Evolutionary conservation across 2,888 invertebrate genomes (phyloP).

Genomic region (Oxystoma pomonae): DNA sequence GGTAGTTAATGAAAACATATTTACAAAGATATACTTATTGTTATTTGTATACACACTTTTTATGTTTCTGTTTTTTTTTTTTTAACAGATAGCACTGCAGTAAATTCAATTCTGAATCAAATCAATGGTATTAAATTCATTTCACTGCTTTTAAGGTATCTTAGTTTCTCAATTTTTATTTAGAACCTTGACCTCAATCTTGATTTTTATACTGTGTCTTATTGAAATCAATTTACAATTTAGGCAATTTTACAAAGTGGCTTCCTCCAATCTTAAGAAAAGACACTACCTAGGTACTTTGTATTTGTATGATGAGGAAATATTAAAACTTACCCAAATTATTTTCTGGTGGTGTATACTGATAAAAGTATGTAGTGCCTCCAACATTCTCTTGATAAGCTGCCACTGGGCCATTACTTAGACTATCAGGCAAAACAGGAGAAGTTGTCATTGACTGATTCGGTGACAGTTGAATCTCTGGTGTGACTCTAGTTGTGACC

Average conservation of each 20-base stretch:
- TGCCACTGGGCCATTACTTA: constrained; percentile 29
- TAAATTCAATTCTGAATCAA: too few relatives aligned
- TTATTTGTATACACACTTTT: too few relatives aligned
- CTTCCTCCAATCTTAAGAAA: too few relatives aligned
- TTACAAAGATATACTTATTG: too few relatives aligned
- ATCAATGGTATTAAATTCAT: too few relatives aligned
- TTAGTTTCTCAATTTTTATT: too few relatives aligned
- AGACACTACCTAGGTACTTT: too few relatives aligned
- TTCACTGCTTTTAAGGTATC: too few relatives aligned
- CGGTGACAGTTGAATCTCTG: constrained; percentile 39
- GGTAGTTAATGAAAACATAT: too few relatives aligned
- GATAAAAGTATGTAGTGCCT: constrained; percentile 93
- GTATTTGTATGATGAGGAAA: too few relatives aligned
- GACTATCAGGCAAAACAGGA: constrained; percentile 44
- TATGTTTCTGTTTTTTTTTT: too few relatives aligned
- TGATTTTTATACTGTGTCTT: background rate
- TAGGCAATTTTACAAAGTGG: background rate
- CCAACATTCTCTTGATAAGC: constrained; percentile 79
- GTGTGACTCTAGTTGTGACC: constrained; percentile 21
- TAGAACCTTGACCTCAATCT: background rate
- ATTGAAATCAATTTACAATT: background rate
- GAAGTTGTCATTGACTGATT: constrained; percentile 43
- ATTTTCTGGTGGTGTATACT: constrained; percentile 26
- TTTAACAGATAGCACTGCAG: too few relatives aligned
- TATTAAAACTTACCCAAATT: constrained; percentile 19